phyloP scores from a whole-genome alignment of 2,797 vertebrate species.

The Pseudomugil tenellus region DNA sequence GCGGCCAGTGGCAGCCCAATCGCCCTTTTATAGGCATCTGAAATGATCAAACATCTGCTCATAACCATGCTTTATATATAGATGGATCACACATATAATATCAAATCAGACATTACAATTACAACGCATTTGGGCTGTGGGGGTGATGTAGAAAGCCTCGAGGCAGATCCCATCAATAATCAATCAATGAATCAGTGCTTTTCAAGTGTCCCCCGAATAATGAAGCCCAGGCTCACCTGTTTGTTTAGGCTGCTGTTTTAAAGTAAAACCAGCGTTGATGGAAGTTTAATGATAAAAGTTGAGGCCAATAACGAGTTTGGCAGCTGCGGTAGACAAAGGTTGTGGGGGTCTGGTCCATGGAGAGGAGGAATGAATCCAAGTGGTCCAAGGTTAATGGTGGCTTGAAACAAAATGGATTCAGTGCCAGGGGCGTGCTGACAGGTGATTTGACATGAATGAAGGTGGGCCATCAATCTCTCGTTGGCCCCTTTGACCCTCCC shows the following conservation, averaged over 20 bases:
- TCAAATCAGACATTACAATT: conserved; percentile 41
- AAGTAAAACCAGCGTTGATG: conserved; percentile 41
- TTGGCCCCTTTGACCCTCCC: conserved; percentile 77
- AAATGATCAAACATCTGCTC: conserved; percentile 85
- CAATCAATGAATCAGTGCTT: conserved; percentile 13
- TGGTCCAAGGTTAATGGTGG: conserved; percentile 99
- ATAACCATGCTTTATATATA: conserved; percentile 74
- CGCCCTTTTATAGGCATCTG: conserved; percentile 77
- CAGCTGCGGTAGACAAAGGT: conserved; percentile 78
- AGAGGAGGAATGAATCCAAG: conserved; percentile 90
- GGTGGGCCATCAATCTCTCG: conserved; percentile 90
- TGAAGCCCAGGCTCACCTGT: conserved; percentile 19
- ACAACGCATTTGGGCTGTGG: conserved; percentile 23
- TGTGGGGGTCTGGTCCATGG: conserved; percentile 64
- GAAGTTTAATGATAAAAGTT: conserved; percentile 66
- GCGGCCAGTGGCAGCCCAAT: conserved; percentile 78
- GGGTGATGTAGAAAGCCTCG: not conserved
- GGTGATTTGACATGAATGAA: conserved; percentile 95
- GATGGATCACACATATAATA: conserved; percentile 67
- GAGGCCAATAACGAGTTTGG: conserved; percentile 67
- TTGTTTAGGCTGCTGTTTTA: conserved; percentile 47
- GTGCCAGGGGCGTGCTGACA: conserved; percentile 92
- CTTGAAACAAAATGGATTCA: conserved; percentile 95
- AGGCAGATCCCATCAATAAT: conserved; percentile 22
- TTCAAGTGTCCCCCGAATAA: conserved; percentile 33